Percentiles rank a stretch among this genome's conserved stretches.
phyloP scores from a whole-genome alignment of 2,113 vertebrate species.

The Triplophysa tibetana region DNA sequence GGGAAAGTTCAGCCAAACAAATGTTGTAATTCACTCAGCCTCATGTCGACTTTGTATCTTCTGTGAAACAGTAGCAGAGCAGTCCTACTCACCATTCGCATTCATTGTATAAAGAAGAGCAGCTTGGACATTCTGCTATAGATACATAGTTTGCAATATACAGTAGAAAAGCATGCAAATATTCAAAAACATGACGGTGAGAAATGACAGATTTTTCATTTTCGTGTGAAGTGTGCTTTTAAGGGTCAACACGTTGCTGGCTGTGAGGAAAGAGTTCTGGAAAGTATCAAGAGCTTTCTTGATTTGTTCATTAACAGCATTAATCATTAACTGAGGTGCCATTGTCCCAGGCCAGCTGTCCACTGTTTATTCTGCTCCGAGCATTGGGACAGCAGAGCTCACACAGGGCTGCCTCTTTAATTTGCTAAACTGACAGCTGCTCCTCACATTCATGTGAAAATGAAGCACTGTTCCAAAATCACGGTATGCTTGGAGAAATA shows the following conservation, averaged over 20 bases:
- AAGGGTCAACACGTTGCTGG: slow-evolving; percentile 32
- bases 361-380: slow-evolving; percentile 48
- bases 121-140: too few relatives aligned
- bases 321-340: slow-evolving; percentile 58
- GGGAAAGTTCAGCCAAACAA: too few relatives aligned
- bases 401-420: slow-evolving; percentile 37
- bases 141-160: too few relatives aligned
- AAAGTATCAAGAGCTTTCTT: slow-evolving; percentile 43
- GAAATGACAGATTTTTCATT: too few relatives aligned
- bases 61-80: not conserved
- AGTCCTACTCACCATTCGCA: not conserved
- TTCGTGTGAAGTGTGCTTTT: not conserved
- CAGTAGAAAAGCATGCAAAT: too few relatives aligned
- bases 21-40: too few relatives aligned
- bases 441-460: slow-evolving; percentile 71
- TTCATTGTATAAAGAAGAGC: too few relatives aligned
- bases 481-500: not conserved
- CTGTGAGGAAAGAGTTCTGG: slow-evolving; percentile 31
- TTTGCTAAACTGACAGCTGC: slow-evolving; percentile 73
- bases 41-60: not conserved
- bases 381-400: slow-evolving; percentile 20
- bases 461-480: slow-evolving; percentile 57
- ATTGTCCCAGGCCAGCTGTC: slow-evolving; percentile 58
- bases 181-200: too few relatives aligned
- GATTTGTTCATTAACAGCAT: slow-evolving; percentile 57